Base-by-base conservation (phyloP, 2,113 vertebrate species). In the Gopherus flavomarginatus region DNA sequence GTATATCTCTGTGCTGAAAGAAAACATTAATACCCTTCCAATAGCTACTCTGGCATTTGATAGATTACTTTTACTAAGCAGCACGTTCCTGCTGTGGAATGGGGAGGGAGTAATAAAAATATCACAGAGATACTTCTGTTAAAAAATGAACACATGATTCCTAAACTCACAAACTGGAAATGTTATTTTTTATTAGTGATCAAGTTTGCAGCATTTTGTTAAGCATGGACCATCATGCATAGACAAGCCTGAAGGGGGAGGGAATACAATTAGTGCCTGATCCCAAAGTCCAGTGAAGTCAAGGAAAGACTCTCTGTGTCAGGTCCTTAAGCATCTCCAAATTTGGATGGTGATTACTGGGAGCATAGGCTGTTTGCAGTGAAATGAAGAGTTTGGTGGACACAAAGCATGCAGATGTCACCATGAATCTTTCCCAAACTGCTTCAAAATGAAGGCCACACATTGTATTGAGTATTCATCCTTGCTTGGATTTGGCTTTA, bases 191-290 rank as follows among this genome's bases (percentile, higher is more conserved):
- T 38, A 38, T 53, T 4, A 5, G 42, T 69, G 59, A 81, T 6
- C 0, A 1, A 81, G 5, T 7, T 0, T 2, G 19, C 11, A 57
- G 11, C 11, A 7, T 47, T 85, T 78, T 57, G 53, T 75, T 83
- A 16, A 5, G 8, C 75, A 83, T 52, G 42, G 2, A 56, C 14
- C 22, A 10, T 77, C 56, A 44, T 12, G 26, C 38, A 89, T 77
- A 22, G 38, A 53, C 42, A 69, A 3, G 5, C 1, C 5, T 35
- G 1, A 81, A 52, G 3, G 4, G 24, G 53, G 52, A 92, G 0
- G 11, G 26, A 82, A 5, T 52, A 57, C 31, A 22, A 27, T 52
- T 13, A 26, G 13, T 52, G 27, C 44, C 27, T 10, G 79, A 38
- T 50, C 47, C 31, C 75, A 87, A 87, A 75, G 44, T 87, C 50